Percentiles rank a stretch among this genome's conserved stretches.
Evolutionary conservation across 2,113 vertebrate genomes (phyloP).

Genomic region (Lamprotornis superbus): DNA sequence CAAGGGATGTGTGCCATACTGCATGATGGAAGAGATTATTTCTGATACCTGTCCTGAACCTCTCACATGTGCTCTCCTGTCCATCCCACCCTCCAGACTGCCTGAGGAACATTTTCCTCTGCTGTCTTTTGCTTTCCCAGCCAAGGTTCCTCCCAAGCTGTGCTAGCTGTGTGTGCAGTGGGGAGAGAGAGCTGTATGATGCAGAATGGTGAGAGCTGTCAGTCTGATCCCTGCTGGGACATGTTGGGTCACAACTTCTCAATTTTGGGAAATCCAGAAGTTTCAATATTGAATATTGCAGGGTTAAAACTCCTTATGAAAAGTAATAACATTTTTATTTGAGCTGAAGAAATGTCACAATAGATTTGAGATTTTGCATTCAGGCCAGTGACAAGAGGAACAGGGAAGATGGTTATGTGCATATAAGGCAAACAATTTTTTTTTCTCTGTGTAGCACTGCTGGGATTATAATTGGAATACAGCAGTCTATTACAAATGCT

Average conservation of each 20-base stretch:
- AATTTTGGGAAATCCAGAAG: background rate
- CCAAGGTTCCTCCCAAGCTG: accelerated
- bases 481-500: background rate
- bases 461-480: background rate
- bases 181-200: accelerated
- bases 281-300: background rate
- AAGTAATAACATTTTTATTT: conserved; percentile 53
- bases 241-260: background rate
- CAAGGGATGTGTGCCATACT: too few relatives aligned
- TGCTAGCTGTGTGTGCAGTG: accelerated
- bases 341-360: conserved; percentile 34
- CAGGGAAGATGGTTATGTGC: background rate
- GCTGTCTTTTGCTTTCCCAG: background rate
- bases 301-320: background rate
- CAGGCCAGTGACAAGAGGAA: background rate
- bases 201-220: background rate
- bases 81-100: background rate
- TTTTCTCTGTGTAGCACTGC: background rate
- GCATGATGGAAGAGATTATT: background rate
- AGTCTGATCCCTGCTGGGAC: background rate
- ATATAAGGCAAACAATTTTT: background rate
- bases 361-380: conserved; percentile 12
- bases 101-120: background rate
- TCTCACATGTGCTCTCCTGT: background rate
- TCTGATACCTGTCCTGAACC: background rate